Base-by-base conservation (phyloP, 1,140 invertebrate genomes). In the Panagrolaimus sp. region DNA sequence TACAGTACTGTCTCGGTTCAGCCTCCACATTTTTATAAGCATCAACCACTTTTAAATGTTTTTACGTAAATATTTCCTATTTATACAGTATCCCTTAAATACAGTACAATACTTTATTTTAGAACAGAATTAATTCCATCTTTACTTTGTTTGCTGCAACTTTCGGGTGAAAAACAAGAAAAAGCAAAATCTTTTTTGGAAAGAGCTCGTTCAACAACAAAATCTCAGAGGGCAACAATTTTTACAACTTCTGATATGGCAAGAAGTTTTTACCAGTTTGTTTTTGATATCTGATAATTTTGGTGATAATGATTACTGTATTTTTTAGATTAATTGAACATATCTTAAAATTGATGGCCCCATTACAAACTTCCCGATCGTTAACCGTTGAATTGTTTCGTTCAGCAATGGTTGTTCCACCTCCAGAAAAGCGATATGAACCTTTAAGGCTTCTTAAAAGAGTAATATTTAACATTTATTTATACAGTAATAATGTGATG, bases 81-180 rank as follows among this genome's bases (percentile, higher is more conserved):
- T 52, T 52, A 4, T 5, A 15, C 7, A 14, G 26, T 52, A n/a
- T n/a, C 9, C 17, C 17, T 4, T 0, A 52, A 14, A 15, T 7
- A 14, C 17, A 0, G 26, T 7, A 52, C n/a, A n/a, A n/a, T n/a
- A n/a, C n/a, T n/a, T n/a, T n/a, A 7, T 7, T 52, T 52, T 12
- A 52, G 48, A 24, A 52, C 48, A 4, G 48, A 52, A 14, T 52
- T 52, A 15, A 52, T 52, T n/a, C 48, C 48, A 15, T 52, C 48
- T 8, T 10, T 52, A 14, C 14, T 52, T n/a, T 52, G 48, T 8
- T 24, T 52, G 17, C 48, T 52, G 5, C 48, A 52, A 52, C 17
- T 52, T 10, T 21, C n/a, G 17, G 48, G 48, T 24, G 48, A 52
- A 12, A 52, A 52, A 10, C 48, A n/a, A 52, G 48, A 52, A 52